These are phyloP conservation scores for Pogonocherus hispidulus DNA, from an alignment of 2,888 invertebrate genomes.

Conservation along the genomic window DNA sequence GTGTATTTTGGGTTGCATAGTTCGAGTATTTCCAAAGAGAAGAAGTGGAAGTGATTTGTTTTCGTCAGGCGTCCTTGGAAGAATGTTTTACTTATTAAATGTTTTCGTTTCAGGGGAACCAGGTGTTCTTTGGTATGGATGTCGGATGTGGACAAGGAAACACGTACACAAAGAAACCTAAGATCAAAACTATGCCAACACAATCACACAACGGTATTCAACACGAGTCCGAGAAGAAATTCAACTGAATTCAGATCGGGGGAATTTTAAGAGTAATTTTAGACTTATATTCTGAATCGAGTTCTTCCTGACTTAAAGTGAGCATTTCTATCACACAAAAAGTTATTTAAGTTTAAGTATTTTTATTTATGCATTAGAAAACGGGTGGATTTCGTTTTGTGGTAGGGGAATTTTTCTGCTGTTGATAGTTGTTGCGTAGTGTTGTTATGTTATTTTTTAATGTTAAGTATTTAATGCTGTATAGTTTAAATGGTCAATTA, in stretches of 20 bases:
- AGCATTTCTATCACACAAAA: slow-evolving; percentile 16
- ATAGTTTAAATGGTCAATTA: slow-evolving; percentile 18
- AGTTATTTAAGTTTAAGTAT: not conserved
- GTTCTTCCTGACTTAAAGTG: slow-evolving; percentile 31
- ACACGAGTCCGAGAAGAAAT: slow-evolving; percentile 43
- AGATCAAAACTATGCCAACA: not conserved
- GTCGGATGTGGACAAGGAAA: slow-evolving; percentile 75
- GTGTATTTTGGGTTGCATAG: too few relatives aligned
- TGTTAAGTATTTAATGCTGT: slow-evolving; percentile 21
- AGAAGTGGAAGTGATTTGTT: too few relatives aligned
- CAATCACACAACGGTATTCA: slow-evolving; percentile 47
- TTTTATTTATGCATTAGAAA: slow-evolving; percentile 8
- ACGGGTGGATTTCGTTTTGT: slow-evolving; percentile 5
- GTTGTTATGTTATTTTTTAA: slow-evolving; percentile 13
- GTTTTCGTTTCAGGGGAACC: slow-evolving; percentile 71
- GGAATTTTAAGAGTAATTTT: not conserved
- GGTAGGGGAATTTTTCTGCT: not conserved
- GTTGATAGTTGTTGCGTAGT: not conserved
- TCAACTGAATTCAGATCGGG: slow-evolving; percentile 24
- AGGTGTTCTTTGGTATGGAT: slow-evolving; percentile 71
- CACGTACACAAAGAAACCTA: slow-evolving; percentile 61
- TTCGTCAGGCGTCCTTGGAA: too few relatives aligned
- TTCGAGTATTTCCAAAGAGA: too few relatives aligned
- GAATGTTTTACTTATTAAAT: too few relatives aligned
- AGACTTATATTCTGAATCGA: slow-evolving; percentile 9